Conservation (phyloP, 1,140 invertebrate species). For the Aricia agestis region DNA sequence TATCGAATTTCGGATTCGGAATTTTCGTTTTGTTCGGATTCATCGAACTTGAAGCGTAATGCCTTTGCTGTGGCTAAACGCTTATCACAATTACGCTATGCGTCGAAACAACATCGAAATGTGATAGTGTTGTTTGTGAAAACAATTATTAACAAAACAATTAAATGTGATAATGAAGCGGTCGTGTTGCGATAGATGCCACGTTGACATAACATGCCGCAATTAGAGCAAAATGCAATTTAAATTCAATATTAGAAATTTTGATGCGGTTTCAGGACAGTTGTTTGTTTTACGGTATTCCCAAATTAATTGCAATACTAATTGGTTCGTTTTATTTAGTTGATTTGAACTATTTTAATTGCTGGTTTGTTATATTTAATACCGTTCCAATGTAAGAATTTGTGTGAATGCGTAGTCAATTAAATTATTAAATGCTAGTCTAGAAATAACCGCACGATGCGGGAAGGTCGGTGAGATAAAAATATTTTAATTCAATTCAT, state of each 20-base stretch:
- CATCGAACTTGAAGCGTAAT: not conserved
- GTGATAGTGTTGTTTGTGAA: not conserved
- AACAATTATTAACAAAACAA: not conserved
- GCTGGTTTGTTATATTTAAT: not conserved
- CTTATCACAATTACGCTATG: not conserved
- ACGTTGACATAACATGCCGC: not conserved
- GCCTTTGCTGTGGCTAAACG: not conserved
- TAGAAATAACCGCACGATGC: too few relatives aligned
- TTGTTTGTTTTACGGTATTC: not conserved
- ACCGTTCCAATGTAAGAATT: not conserved
- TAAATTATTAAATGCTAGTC: too few relatives aligned
- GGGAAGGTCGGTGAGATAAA: too few relatives aligned
- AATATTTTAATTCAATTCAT: too few relatives aligned
- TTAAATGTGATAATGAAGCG: constrained; percentile 9
- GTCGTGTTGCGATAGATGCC: not conserved
- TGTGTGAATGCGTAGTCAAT: not conserved
- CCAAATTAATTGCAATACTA: not conserved
- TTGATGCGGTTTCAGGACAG: not conserved
- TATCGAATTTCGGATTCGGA: too few relatives aligned
- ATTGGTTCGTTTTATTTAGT: not conserved
- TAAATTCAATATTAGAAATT: constrained; percentile 8
- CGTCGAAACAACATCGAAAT: not conserved
- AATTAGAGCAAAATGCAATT: not conserved
- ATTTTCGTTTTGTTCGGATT: too few relatives aligned
- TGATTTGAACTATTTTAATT: not conserved